Base-by-base conservation (phyloP, 2,888 invertebrate genomes). In the Eudemis profundana region DNA sequence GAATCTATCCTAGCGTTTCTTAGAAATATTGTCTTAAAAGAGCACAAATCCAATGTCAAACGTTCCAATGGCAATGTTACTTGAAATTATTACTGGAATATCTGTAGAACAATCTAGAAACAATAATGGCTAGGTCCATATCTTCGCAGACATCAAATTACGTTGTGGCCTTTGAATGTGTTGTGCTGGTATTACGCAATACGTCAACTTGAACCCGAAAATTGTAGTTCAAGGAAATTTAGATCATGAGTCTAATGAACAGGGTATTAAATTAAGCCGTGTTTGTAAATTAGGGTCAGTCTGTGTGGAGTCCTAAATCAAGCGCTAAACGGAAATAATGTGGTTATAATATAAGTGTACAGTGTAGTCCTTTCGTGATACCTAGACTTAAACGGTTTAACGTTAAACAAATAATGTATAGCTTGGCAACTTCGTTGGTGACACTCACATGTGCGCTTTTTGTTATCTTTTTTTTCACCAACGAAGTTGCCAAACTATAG, bases 221-320 rank as follows among this genome's bases (percentile, higher is more conserved):
- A 3, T 4, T 44, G 19, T 21, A 10, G 23, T n/a, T 21, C 4
- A 10, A 14, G 2, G 19, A 14, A 47, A 23, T 23, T 12, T 23
- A 21, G n/a, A 46, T 21, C 21, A 0, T 23, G 2, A 7, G 21
- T 17, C 0, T 46, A 7, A 0, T 4, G 12, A 1, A 23, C 7
- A 12, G n/a, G 12, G 46, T 21, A 10, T 12, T n/a, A 4, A 46
- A n/a, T 14, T 47, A 47, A 10, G 21, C n/a, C 14, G 14, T 12
- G 21, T 23, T 21, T 14, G 47, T 23, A 47, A 47, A 47, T 27
- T 46, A 46, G 46, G 46, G 46, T 46, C 46, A 21, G 46, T 21
- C 21, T 46, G n/a, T 14, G 21, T 5, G 21, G 46, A 46, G 21
- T 23, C 23, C n/a, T 44, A 19, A 23, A 46, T 46, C 21, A 44